Percentiles rank a stretch among this genome's conserved stretches.
Conservation (phyloP, 2,888 invertebrate genomes). For the Incurvaria masculella region DNA sequence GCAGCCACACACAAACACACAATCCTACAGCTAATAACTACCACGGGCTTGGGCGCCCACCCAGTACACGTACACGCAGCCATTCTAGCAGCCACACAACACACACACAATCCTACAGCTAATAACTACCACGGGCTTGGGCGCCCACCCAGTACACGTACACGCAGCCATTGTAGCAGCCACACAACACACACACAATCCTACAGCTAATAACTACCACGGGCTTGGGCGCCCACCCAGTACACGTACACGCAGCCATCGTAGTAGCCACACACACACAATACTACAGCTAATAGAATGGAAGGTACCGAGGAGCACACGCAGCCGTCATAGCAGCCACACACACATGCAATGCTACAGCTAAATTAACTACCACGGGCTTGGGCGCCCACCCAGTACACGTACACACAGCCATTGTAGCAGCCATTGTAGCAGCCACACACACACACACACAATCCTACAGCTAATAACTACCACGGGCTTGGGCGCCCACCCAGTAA, state of each 20-base stretch:
- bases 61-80: background rate
- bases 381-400: conserved; percentile 33
- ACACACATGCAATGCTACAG: background rate
- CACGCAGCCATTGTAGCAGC: conserved; percentile 59
- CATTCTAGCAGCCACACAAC: conserved; percentile 21
- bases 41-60: too few species aligned
- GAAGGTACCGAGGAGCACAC: conserved; percentile 25
- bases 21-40: background rate
- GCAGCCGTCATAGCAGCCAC: conserved; percentile 52
- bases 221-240: background rate
- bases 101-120: conserved; percentile 60
- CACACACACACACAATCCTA: conserved; percentile 58
- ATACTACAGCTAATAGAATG: background rate
- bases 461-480: conserved; percentile 24
- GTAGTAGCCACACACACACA: background rate
- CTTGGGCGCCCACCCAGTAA: conserved; percentile 26
- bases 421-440: conserved; percentile 49
- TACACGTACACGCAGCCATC: background rate
- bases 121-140: background rate
- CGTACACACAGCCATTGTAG: conserved; percentile 75
- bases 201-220: background rate
- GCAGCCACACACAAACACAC: conserved; percentile 67
- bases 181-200: background rate
- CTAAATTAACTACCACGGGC: background rate
- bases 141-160: conserved; percentile 7